Evolutionary conservation across 2,888 invertebrate species (phyloP).

Genomic region (Eupithecia subumbrata): DNA sequence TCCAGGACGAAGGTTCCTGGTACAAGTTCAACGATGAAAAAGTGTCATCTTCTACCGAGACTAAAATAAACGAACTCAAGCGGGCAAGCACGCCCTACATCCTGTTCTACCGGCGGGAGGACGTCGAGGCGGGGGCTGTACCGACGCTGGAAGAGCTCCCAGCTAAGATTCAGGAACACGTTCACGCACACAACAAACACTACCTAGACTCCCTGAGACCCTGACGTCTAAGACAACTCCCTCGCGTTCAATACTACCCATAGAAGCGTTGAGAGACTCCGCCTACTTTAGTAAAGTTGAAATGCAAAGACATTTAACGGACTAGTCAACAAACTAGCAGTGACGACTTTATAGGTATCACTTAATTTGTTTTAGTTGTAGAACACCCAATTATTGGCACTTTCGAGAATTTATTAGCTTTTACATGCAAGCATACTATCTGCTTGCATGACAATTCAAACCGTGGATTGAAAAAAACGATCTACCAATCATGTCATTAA

Average conservation of each 20-base stretch:
- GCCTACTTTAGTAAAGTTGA: background rate
- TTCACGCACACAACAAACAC: constrained; percentile 69
- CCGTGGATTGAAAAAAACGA: no score
- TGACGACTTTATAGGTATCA: background rate
- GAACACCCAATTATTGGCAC: constrained; percentile 3
- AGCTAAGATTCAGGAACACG: constrained; percentile 59
- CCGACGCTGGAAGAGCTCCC: constrained; percentile 67
- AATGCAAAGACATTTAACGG: background rate
- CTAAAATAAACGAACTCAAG: constrained; percentile 85
- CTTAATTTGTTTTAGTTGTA: background rate
- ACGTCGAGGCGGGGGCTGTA: constrained; percentile 68
- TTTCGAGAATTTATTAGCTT: background rate
- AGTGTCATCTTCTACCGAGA: constrained; percentile 85
- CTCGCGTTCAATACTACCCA: constrained; percentile 19
- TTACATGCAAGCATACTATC: no score
- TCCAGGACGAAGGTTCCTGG: constrained; percentile 86
- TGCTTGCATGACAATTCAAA: no score
- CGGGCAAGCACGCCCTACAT: constrained; percentile 93
- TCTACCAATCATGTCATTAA: no score
- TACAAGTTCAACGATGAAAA: constrained; percentile 91
- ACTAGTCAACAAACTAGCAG: background rate
- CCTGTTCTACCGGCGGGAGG: constrained; percentile 86
- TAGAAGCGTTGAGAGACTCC: constrained; percentile 6
- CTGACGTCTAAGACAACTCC: constrained; percentile 50
- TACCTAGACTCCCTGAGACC: constrained; percentile 65